phyloP scores from a whole-genome alignment of 2,113 vertebrate species.

The Colius striatus region DNA sequence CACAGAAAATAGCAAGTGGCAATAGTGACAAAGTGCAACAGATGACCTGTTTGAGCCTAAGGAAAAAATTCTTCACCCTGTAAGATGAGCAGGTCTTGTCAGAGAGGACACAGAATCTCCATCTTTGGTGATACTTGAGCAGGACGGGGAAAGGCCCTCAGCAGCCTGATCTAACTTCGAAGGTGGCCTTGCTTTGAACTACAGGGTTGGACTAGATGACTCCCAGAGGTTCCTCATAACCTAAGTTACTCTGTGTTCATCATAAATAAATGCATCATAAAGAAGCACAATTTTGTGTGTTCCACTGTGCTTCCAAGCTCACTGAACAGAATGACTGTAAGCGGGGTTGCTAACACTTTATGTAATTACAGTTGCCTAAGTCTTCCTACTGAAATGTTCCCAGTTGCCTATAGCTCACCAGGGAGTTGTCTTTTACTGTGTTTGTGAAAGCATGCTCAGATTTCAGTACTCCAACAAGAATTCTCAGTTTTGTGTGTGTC shows the following conservation, averaged over 20 bases:
- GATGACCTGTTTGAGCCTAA: rapidly evolving
- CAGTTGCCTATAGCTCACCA: background rate
- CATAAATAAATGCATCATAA: background rate
- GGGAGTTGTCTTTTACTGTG: background rate
- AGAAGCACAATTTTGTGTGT: background rate
- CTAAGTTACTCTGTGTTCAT: background rate
- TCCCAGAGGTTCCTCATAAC: background rate
- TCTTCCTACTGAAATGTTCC: background rate
- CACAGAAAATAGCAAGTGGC: background rate
- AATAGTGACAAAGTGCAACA: background rate
- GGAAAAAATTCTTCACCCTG: background rate
- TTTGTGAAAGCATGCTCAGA: background rate
- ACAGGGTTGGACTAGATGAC: background rate
- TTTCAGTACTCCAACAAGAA: background rate
- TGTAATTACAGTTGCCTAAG: background rate
- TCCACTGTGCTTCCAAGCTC: background rate
- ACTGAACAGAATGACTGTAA: background rate
- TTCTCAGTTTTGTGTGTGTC: background rate
- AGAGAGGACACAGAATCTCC: background rate
- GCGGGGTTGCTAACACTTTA: background rate
- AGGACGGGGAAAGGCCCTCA: background rate
- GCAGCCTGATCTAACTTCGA: background rate
- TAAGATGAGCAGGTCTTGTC: background rate
- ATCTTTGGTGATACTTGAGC: background rate
- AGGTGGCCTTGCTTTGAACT: background rate